A percentile compares a stretch with the other conserved stretches of the same genome.
Evolutionary conservation across 2,888 invertebrate species (phyloP).

Genomic region (Eucera pruinosa): DNA sequence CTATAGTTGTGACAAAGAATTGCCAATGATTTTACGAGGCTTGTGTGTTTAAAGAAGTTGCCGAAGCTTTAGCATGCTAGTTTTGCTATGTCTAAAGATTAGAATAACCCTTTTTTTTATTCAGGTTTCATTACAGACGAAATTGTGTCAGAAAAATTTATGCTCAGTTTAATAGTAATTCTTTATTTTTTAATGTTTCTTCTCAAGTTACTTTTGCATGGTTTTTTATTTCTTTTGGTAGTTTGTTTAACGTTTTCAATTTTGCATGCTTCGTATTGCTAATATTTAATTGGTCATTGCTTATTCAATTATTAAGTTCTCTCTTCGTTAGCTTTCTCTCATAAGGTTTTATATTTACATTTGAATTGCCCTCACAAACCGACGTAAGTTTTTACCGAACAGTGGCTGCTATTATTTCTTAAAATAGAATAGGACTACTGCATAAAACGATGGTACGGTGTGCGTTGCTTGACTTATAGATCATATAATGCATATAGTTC

Average conservation of each 20-base stretch:
- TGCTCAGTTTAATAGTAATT: too few species aligned
- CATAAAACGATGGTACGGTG: conserved; percentile 3
- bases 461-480: conserved; percentile 2
- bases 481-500: conserved; percentile 5
- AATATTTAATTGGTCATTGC: too few species aligned
- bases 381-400: not conserved
- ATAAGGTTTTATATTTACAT: not conserved
- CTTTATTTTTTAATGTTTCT: too few species aligned
- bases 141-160: too few species aligned
- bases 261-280: too few species aligned
- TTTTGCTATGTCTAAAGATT: not conserved
- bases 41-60: not conserved
- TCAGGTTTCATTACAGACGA: too few species aligned
- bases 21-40: not conserved
- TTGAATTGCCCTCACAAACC: not conserved
- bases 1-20: conserved; percentile 10
- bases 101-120: not conserved
- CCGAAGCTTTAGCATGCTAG: not conserved
- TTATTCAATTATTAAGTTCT: too few species aligned
- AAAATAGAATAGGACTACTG: conserved; percentile 13
- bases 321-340: too few species aligned
- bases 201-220: too few species aligned
- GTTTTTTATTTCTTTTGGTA: too few species aligned
- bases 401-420: not conserved
- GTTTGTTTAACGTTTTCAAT: too few species aligned